These are phyloP conservation scores for Microplitis demolitor DNA, from an alignment of 1,140 invertebrate species.

Conservation along the genomic window DNA sequence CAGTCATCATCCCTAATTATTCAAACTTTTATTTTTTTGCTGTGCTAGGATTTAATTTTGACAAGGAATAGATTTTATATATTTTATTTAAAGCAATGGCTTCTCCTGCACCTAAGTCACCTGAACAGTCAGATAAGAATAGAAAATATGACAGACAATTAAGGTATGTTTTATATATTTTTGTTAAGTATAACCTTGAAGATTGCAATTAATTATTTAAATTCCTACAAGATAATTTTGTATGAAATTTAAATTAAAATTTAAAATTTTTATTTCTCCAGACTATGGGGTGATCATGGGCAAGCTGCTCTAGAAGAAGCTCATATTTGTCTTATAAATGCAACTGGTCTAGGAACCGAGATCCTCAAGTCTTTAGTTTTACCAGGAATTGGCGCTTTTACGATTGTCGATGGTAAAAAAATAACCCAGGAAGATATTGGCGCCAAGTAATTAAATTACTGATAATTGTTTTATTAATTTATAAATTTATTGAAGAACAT, in stretches of 20 bases:
- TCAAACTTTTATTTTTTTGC: too few relatives aligned
- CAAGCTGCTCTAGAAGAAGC: constrained; percentile 85
- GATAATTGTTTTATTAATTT: too few relatives aligned
- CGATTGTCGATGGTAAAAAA: constrained; percentile 89
- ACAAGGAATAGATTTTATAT: too few relatives aligned
- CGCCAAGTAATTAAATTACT: constrained; percentile 72
- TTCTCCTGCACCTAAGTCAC: constrained; percentile 78
- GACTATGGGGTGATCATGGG: constrained; percentile 98
- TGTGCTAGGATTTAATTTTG: too few relatives aligned
- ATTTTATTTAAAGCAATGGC: constrained; percentile 64
- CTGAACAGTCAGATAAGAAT: constrained; percentile 78
- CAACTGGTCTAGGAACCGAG: constrained; percentile 92
- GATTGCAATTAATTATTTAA: too few relatives aligned
- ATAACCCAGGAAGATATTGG: constrained; percentile 90
- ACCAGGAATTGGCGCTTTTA: constrained; percentile 95
- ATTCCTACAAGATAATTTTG: too few relatives aligned
- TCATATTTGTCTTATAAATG: constrained; percentile 93
- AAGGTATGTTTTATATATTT: constrained; percentile 61
- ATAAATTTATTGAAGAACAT: background rate
- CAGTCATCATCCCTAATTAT: too few relatives aligned
- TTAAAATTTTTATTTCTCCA: constrained; percentile 42
- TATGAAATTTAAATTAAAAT: too few relatives aligned
- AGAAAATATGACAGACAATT: constrained; percentile 89
- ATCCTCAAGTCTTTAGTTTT: constrained; percentile 92
- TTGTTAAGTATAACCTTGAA: constrained; percentile 6